These are phyloP conservation scores for Drosophila orena DNA, from an alignment of 1,140 invertebrate species.

Conservation along the genomic window DNA sequence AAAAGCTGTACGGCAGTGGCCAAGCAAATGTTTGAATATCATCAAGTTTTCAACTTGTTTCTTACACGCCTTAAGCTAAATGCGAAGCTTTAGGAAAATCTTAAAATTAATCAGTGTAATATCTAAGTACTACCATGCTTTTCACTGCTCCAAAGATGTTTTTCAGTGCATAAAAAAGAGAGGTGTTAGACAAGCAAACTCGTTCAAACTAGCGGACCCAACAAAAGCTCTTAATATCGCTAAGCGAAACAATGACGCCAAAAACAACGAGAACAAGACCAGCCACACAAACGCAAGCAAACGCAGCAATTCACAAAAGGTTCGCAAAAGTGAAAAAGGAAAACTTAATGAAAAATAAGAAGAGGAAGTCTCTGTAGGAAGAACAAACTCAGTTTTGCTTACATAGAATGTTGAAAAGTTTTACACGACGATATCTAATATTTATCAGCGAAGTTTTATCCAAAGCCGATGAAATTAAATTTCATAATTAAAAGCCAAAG, in stretches of 20 bases:
- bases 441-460: constrained; percentile 22
- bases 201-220: constrained; percentile 26
- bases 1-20: neutral
- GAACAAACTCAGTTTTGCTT: constrained; percentile 34
- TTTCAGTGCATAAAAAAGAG: neutral
- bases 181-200: constrained; percentile 16
- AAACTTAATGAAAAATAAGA: constrained; percentile 28
- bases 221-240: constrained; percentile 43
- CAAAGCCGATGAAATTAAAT: constrained; percentile 13
- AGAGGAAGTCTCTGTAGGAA: constrained; percentile 9
- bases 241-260: constrained; percentile 41
- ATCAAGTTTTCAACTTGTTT: too few species aligned
- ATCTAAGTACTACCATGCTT: neutral
- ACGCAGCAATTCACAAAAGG: constrained; percentile 1
- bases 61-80: too few species aligned
- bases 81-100: neutral
- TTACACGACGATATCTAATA: constrained; percentile 28
- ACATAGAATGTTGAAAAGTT: constrained; percentile 21
- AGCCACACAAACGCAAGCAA: neutral
- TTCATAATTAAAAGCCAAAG: constrained; percentile 1
- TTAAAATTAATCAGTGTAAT: neutral
- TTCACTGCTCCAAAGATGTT: neutral
- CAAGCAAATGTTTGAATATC: too few species aligned
- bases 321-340: constrained; percentile 13
- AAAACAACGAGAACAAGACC: constrained; percentile 18